phyloP scores from a whole-genome alignment of 2,113 vertebrate genomes.

The Vulpes vulpes region DNA sequence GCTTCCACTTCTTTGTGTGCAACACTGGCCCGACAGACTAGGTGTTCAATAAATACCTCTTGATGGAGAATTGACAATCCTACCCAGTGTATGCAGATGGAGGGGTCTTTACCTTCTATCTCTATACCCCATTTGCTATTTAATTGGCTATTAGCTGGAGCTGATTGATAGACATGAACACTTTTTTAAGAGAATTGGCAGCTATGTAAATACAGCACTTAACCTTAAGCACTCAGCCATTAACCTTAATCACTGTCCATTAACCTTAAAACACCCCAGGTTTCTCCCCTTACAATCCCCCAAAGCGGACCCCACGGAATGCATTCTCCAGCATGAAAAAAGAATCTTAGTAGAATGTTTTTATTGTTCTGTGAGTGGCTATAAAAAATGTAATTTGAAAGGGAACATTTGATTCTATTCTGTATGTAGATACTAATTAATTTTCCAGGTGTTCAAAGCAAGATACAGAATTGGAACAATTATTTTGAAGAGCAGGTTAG shows the following conservation, averaged over 20 bases:
- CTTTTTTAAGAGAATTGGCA: constrained; percentile 71
- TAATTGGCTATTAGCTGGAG: constrained; percentile 79
- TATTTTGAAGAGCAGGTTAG: not conserved
- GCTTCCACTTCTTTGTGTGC: not conserved
- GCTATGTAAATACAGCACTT: constrained; percentile 84
- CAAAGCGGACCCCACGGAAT: constrained; percentile 52
- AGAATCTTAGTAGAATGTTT: constrained; percentile 60
- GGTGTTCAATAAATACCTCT: constrained; percentile 57
- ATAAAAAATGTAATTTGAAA: constrained; percentile 60
- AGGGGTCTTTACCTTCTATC: constrained; percentile 39
- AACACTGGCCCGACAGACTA: not conserved
- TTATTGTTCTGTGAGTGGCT: constrained; percentile 59
- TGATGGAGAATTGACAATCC: constrained; percentile 12
- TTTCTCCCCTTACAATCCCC: constrained; percentile 75
- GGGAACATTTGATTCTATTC: constrained; percentile 37
- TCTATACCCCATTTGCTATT: constrained; percentile 45
- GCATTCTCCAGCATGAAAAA: constrained; percentile 54
- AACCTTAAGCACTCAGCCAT: constrained; percentile 79
- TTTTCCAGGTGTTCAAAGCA: constrained; percentile 59
- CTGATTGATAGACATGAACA: constrained; percentile 78
- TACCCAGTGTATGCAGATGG: not conserved
- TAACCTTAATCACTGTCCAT: constrained; percentile 84
- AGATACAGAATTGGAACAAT: constrained; percentile 18
- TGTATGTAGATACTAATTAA: constrained; percentile 54
- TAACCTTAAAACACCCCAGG: constrained; percentile 81